Evolutionary conservation across 2,113 vertebrate species (phyloP), one percentile per base, ranked within the genome.

Genomic region (Bufo bufo): DNA sequence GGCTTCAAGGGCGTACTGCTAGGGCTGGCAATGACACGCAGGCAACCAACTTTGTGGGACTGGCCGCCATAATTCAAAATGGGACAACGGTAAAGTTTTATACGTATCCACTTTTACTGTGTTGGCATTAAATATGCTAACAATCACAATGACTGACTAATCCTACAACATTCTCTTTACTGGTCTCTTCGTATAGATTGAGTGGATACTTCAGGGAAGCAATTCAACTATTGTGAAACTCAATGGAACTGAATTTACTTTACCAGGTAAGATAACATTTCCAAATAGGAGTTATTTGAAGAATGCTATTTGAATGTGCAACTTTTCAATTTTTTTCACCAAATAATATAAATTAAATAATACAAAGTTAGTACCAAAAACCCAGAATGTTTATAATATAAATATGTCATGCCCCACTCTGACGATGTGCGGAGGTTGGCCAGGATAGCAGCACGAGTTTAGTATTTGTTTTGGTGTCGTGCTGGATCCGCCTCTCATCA

Each of bases 11-110:
- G 13, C 89, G 90, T 20, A 90, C 90, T 47, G 77, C 79, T 20
- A 84, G 82, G 65, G 90, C 90, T 14, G 89, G 90, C 69, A 90
- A 89, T 77, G 83, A 43, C 33, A 90, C 85, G 16, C 88, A 87
- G 52, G 90, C 90, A 61, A 90, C 90, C 4, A 90, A 88, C 61
- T 90, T 90, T 84, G 84, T 90, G n/a, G 86, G 82, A n/a, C 43
- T 90, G 79, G 89, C 89, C 52, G 90, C 86, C 43, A 47, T 86
- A 23, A 77, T 87, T 72, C 50, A 50, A 47, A 82, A 47, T 72
- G 59, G 77, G 45, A 86, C 83, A 49, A 90, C 65, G 89, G 90
- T 90, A 85, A 85, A 52, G 1, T 50, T 47, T 11, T 19, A 47
- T 80, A 61, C 4, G n/a, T 80, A 17, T 80, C 8, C n/a, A 33